phyloP scores from a whole-genome alignment of 2,888 invertebrate genomes.

The Pristionchus arcanus region DNA sequence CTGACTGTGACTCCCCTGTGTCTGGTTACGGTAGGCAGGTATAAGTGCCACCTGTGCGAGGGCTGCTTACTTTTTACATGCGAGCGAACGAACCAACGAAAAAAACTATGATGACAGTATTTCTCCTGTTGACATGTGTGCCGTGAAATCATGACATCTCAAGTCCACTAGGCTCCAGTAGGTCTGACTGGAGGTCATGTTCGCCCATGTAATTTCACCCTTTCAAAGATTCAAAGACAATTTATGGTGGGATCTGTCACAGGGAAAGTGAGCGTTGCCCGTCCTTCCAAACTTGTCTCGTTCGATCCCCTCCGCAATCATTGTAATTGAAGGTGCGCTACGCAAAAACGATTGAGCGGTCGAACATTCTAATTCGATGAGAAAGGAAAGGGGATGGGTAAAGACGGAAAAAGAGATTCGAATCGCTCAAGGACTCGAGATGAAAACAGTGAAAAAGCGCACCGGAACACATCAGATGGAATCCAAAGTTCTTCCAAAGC shows the following conservation, averaged over 20 bases:
- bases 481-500: neutral
- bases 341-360: neutral
- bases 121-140: constrained; percentile 29
- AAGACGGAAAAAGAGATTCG: constrained; percentile 30
- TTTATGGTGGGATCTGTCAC: neutral
- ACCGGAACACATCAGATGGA: neutral
- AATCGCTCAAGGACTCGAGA: constrained; percentile 40
- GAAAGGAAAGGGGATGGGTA: constrained; percentile 8
- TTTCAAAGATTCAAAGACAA: neutral
- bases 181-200: constrained; percentile 36
- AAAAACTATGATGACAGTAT: neutral
- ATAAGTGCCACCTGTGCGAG: constrained; percentile 5
- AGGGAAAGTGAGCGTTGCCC: neutral
- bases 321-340: constrained; percentile 23
- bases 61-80: neutral
- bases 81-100: neutral
- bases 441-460: neutral
- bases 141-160: neutral
- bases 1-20: neutral
- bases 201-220: neutral
- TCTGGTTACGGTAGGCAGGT: neutral
- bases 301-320: constrained; percentile 6
- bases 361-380: constrained; percentile 37
- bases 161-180: constrained; percentile 3
- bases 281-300: constrained; percentile 24